Base-by-base conservation (phyloP, 2,113 vertebrate genomes). In the Notothenia rossii region DNA sequence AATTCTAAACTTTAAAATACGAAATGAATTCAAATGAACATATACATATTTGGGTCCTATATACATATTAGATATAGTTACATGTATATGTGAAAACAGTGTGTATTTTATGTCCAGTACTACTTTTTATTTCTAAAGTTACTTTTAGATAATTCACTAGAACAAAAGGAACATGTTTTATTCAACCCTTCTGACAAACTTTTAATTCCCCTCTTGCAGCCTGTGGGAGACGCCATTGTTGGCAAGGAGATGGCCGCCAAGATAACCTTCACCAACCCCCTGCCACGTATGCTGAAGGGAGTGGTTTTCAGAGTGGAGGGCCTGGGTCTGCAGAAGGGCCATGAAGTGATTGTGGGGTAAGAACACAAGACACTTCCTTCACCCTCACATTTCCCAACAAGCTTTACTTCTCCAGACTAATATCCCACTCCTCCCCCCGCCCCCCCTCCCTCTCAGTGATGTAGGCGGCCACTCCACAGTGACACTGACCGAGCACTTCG, bases 241-340 rank as follows among this genome's bases (percentile, higher is more conserved):
- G 96, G 97, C 8, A 95, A 96, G 62, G 94, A 96, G 74, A 96
- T 95, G 63, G 89, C 93, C 11, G 96, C 97, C 4, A 97, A 97
- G 91, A 96, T 98, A 13, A 93, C 92, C 14, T 97, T 98, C 94
- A 96, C 94, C 85, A 98, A 98, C 87, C 96, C 97, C 0, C 88
- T 98, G 70, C 95, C 96, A 0, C 73, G 90, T 15, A 93, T 89
- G 1, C 93, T 98, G 20, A 95, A 91, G 54, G 91, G 72, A 0
- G 96, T 96, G 2, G 83, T 95, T 55, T 94, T 98, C 90, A 94
- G 96, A 70, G 95, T 98, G 59, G 97, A 97, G 89, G 97, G 97
- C 1, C 94, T 97, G 0, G 97, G 97, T 2, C 90, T 97, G 17
- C 96, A 96, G 87, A 94, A 93, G 51, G 95, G 96, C 64, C 96